Evolutionary conservation across 2,113 vertebrate genomes (phyloP).

Genomic region (Hyperopisus bebe): DNA sequence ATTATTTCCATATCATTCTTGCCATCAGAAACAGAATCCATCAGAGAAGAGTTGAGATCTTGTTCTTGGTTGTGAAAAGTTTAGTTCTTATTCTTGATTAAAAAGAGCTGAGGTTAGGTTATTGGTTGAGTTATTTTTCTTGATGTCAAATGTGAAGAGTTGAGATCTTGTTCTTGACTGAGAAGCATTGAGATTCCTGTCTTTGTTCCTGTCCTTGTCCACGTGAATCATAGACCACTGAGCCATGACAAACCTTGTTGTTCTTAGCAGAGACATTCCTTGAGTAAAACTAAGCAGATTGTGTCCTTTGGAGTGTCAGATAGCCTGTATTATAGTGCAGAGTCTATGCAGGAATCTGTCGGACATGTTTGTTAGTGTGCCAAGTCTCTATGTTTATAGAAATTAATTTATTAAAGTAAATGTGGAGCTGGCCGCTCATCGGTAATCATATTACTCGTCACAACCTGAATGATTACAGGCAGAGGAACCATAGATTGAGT

Average conservation of each 20-base stretch:
- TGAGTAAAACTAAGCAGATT: neutral
- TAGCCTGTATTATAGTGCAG: neutral
- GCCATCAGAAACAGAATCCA: neutral
- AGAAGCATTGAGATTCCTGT: neutral
- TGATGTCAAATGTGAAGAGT: neutral
- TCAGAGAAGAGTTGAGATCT: neutral
- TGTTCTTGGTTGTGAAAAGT: neutral
- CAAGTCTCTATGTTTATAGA: neutral
- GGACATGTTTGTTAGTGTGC: neutral
- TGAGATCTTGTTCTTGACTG: neutral
- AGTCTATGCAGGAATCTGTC: neutral
- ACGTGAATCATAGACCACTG: neutral
- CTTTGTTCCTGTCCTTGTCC: neutral
- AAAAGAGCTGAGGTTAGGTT: neutral
- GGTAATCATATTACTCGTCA: neutral
- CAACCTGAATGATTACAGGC: neutral
- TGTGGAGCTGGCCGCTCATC: neutral
- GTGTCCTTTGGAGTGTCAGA: neutral
- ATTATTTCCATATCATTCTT: neutral
- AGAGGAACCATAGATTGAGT: neutral
- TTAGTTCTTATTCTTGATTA: neutral
- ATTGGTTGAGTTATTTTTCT: neutral
- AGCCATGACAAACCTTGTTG: neutral
- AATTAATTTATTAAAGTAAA: constrained; percentile 2
- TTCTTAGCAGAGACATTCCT: neutral